phyloP scores from a whole-genome alignment of 2,113 vertebrate species.

The Macrotis lagotis region DNA sequence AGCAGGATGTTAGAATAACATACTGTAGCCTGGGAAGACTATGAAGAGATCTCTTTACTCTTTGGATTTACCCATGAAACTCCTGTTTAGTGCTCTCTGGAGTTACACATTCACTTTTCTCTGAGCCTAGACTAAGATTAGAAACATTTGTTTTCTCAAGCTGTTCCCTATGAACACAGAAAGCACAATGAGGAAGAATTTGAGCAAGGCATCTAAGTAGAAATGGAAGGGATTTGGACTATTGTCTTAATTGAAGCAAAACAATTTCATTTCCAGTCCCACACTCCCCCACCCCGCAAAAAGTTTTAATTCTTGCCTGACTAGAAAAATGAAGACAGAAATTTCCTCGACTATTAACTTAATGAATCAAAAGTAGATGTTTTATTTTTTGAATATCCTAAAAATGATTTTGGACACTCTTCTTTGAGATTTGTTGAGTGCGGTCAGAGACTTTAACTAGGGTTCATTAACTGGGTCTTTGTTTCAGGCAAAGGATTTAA shows the following conservation, averaged over 20 bases:
- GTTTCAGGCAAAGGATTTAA: not conserved
- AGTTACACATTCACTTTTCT: not conserved
- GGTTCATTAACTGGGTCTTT: not conserved
- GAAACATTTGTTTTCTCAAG: conserved; percentile 57
- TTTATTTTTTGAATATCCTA: conserved; percentile 59
- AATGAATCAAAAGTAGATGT: conserved; percentile 59
- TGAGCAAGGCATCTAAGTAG: conserved; percentile 61
- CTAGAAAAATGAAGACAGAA: conserved; percentile 11
- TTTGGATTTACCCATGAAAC: not conserved
- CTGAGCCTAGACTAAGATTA: not conserved
- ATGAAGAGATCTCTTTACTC: not conserved
- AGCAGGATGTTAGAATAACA: not conserved
- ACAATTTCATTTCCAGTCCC: not conserved
- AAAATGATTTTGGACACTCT: conserved; percentile 51
- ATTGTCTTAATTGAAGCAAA: conserved; percentile 75
- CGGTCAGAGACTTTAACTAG: not conserved
- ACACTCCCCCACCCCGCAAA: not conserved
- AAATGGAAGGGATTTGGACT: conserved; percentile 69
- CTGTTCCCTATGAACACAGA: conserved; percentile 38
- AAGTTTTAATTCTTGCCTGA: conserved; percentile 66
- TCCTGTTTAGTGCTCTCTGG: not conserved
- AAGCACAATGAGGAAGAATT: conserved; percentile 67
- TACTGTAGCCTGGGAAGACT: not conserved
- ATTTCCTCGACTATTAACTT: conserved; percentile 11
- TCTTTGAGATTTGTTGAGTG: conserved; percentile 54